Evolutionary conservation across 2,113 vertebrate species (phyloP).

Genomic region (Leucoraja erinaceus): DNA sequence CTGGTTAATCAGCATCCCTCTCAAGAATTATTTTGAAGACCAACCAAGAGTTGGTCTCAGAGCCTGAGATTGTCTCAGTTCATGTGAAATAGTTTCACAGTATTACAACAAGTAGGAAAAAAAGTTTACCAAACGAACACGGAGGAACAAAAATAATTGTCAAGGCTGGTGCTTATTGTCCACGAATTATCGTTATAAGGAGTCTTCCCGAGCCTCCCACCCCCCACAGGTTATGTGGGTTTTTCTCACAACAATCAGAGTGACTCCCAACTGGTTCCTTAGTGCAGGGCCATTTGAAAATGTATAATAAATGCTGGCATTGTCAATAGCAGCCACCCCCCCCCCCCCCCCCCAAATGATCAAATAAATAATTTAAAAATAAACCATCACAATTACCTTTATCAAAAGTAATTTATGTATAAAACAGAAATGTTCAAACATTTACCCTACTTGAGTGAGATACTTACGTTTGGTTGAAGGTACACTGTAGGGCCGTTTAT

Average conservation of each 20-base stretch:
- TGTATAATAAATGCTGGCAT: no score
- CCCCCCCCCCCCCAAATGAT: no score
- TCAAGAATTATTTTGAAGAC: neutral
- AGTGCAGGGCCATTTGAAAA: neutral
- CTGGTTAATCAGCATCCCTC: neutral
- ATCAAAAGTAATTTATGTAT: neutral
- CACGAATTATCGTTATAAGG: neutral
- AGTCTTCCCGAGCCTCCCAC: neutral
- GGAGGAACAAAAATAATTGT: neutral
- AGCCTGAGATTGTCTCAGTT: neutral
- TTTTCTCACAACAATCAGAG: neutral
- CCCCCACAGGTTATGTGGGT: neutral
- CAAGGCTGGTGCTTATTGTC: neutral
- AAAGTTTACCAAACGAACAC: neutral
- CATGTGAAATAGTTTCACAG: neutral
- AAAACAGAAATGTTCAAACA: neutral
- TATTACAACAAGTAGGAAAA: neutral
- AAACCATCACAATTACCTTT: neutral
- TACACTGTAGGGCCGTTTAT: slow-evolving; percentile 45
- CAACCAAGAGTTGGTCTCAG: neutral
- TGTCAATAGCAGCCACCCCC: no score
- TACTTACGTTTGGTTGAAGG: neutral
- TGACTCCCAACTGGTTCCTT: no score
- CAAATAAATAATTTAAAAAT: no score
- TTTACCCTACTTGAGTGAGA: no score